phyloP scores from a whole-genome alignment of 2,888 invertebrate genomes.

The Gastrophysa polygoni region DNA sequence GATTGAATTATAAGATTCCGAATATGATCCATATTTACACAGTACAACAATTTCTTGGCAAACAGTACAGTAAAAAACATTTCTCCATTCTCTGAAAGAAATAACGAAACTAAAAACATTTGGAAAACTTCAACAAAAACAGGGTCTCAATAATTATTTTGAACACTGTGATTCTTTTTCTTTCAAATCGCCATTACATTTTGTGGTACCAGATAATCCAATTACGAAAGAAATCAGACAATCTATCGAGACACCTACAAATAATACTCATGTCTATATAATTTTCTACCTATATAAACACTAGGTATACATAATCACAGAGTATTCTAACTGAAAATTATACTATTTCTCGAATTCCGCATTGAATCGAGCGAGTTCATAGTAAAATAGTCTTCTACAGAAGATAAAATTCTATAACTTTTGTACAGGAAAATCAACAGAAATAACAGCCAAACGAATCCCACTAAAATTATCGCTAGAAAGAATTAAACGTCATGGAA shows the following conservation, averaged over 20 bases:
- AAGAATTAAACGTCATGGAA: slow-evolving; percentile 19
- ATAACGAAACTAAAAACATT: slow-evolving; percentile 26
- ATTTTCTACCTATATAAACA: slow-evolving; percentile 50
- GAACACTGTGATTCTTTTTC: slow-evolving; percentile 42
- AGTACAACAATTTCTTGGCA: slow-evolving; percentile 44
- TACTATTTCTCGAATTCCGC: slow-evolving; percentile 35
- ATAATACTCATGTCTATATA: slow-evolving; percentile 53
- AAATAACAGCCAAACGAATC: slow-evolving; percentile 30
- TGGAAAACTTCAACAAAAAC: slow-evolving; percentile 30
- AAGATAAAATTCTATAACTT: slow-evolving; percentile 33
- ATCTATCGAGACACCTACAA: slow-evolving; percentile 38
- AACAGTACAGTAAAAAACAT: slow-evolving; percentile 48
- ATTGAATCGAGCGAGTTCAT: slow-evolving; percentile 19
- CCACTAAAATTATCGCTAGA: too few relatives aligned
- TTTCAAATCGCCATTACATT: slow-evolving; percentile 14
- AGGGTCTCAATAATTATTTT: slow-evolving; percentile 24
- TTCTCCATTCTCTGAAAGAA: slow-evolving; percentile 16
- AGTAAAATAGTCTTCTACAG: slow-evolving; percentile 29
- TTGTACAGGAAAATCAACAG: slow-evolving; percentile 33
- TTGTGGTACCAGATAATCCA: not conserved
- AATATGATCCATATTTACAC: slow-evolving; percentile 51
- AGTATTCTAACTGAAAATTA: slow-evolving; percentile 50
- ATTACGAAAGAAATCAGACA: not conserved
- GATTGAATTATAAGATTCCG: slow-evolving; percentile 54
- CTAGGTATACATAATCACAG: slow-evolving; percentile 57